Evolutionary conservation across 2,113 vertebrate species (phyloP).

Genomic region (Bolborhynchus lineola): DNA sequence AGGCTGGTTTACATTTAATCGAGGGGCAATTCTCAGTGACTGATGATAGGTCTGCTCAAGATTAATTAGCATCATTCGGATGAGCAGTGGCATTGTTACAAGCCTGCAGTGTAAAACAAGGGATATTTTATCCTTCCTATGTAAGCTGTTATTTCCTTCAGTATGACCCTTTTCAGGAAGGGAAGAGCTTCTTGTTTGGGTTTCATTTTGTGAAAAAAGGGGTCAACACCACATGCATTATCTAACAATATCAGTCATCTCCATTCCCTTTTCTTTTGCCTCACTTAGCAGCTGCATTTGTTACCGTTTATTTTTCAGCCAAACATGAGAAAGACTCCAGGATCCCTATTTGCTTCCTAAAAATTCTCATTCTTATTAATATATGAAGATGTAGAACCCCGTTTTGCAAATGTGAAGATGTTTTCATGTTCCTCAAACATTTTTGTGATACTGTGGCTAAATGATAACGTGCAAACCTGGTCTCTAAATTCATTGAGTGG

Average conservation of each 20-base stretch:
- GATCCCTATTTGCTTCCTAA: background rate
- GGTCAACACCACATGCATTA: background rate
- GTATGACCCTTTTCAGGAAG: slow-evolving; percentile 7
- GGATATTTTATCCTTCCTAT: slow-evolving; percentile 30
- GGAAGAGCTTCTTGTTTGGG: background rate
- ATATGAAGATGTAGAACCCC: background rate
- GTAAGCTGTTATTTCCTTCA: background rate
- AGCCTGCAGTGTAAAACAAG: slow-evolving; percentile 24
- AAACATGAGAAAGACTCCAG: background rate
- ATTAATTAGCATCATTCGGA: slow-evolving; percentile 75
- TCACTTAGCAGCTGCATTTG: background rate
- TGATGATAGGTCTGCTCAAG: slow-evolving; percentile 67
- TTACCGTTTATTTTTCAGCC: background rate
- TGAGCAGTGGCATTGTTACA: slow-evolving; percentile 53
- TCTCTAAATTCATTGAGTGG: background rate
- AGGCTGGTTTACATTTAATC: slow-evolving; percentile 79
- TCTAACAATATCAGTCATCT: background rate
- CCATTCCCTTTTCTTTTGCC: background rate
- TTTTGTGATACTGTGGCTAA: background rate
- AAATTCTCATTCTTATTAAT: background rate
- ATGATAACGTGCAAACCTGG: rapidly evolving
- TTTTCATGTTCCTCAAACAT: background rate
- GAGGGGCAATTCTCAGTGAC: slow-evolving; percentile 67
- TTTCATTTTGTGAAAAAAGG: background rate
- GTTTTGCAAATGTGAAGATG: background rate